Conservation (phyloP, 2,113 vertebrate genomes). For the Trematocara macrostoma region DNA sequence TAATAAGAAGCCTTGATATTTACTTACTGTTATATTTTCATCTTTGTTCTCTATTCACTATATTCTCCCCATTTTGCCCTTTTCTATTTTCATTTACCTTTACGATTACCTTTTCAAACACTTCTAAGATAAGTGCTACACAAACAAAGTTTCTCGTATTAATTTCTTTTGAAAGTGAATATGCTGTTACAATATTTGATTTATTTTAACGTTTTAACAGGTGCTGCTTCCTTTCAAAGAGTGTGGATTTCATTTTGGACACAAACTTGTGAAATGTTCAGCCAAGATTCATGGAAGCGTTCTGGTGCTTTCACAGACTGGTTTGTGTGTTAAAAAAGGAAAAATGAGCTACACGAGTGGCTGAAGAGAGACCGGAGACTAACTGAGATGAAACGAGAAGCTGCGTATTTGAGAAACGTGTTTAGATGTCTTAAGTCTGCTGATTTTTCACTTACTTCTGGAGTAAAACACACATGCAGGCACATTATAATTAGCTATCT, state of each 20-base stretch:
- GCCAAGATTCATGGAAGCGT: slow-evolving; percentile 33
- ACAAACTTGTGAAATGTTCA: slow-evolving; percentile 29
- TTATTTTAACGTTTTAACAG: neutral
- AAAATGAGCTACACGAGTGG: neutral
- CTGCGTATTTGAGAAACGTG: neutral
- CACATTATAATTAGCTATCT: neutral
- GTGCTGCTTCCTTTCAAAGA: neutral
- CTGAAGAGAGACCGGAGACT: neutral
- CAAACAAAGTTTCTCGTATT: neutral
- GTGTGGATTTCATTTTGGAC: slow-evolving; percentile 22
- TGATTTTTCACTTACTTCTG: neutral
- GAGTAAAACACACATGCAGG: neutral
- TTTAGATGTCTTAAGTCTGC: neutral
- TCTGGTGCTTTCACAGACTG: neutral
- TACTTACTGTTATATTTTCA: neutral
- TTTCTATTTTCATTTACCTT: neutral
- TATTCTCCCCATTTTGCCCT: neutral
- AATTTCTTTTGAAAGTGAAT: neutral
- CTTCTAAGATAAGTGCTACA: neutral
- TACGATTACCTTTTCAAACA: neutral
- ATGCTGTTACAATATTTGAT: neutral
- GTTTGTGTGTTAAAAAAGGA: neutral
- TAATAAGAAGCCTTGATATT: neutral
- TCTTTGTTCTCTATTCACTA: neutral
- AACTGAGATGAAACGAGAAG: neutral